Conservation (phyloP, 2,797 vertebrate genomes). For the Pseudomugil tenellus region DNA sequence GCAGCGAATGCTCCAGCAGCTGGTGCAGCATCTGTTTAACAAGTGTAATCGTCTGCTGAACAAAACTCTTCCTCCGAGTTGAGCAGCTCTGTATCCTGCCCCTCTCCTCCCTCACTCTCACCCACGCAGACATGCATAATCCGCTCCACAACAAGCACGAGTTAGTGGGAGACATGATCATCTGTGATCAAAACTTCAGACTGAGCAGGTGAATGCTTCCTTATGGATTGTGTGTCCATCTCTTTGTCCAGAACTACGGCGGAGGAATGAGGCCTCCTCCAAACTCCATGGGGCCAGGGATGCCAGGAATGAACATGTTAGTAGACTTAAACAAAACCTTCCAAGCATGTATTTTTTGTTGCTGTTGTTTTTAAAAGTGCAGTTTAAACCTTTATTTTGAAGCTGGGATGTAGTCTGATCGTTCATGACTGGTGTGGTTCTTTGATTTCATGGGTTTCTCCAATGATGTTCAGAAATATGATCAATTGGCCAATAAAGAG, state of each 20-base stretch:
- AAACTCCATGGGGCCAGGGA: slow-evolving; percentile 89
- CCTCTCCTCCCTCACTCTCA: slow-evolving; percentile 33
- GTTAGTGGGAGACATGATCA: slow-evolving; percentile 57
- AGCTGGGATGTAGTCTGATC: no score
- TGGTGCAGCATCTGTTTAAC: slow-evolving; percentile 86
- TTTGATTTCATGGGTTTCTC: no score
- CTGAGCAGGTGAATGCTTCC: slow-evolving; percentile 50
- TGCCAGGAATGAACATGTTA: slow-evolving; percentile 91
- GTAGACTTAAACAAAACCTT: slow-evolving; percentile 36
- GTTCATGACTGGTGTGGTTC: no score
- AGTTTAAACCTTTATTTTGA: no score
- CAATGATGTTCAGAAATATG: no score
- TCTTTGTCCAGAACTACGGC: slow-evolving; percentile 84
- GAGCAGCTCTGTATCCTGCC: slow-evolving; percentile 72
- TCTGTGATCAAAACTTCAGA: slow-evolving; percentile 59
- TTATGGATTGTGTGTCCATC: slow-evolving; percentile 46
- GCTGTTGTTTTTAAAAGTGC: not conserved
- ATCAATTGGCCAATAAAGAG: no score
- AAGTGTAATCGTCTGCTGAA: slow-evolving; percentile 85
- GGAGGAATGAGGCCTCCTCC: slow-evolving; percentile 90
- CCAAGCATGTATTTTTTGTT: slow-evolving; percentile 14
- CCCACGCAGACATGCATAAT: not conserved
- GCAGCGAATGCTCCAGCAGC: slow-evolving; percentile 75
- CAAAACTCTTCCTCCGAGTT: slow-evolving; percentile 82
- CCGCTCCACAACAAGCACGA: no score